Conservation (phyloP, 1,140 invertebrate genomes). For the Achroia grisella region DNA sequence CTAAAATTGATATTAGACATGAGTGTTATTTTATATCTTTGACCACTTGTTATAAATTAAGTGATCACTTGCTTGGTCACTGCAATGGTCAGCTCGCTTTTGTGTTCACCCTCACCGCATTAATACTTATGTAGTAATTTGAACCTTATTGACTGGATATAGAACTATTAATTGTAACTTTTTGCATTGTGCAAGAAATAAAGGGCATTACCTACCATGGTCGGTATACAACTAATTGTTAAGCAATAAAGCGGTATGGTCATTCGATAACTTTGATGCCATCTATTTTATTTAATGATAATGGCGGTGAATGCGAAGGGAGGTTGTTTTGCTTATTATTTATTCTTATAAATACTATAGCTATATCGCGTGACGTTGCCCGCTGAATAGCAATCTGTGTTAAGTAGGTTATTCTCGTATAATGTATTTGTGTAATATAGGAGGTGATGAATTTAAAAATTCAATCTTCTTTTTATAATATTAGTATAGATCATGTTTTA, state of each 20-base stretch:
- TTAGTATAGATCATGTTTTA: too few species aligned
- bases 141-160: neutral
- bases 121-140: neutral
- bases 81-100: constrained; percentile 7
- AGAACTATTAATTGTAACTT: too few species aligned
- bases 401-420: too few species aligned
- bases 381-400: too few species aligned
- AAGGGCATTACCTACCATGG: too few species aligned
- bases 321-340: neutral
- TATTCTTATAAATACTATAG: neutral
- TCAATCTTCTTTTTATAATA: too few species aligned
- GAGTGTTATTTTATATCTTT: constrained; percentile 3
- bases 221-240: constrained; percentile 38
- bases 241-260: constrained; percentile 56
- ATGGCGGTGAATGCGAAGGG: constrained; percentile 4
- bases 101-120: neutral
- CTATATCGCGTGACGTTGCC: too few species aligned
- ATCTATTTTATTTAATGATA: constrained; percentile 34
- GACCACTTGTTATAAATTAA: constrained; percentile 3
- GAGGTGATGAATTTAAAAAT: too few species aligned
- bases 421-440: too few species aligned
- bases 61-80: constrained; percentile 3
- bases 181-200: too few species aligned
- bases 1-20: neutral
- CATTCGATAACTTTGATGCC: constrained; percentile 22